phyloP scores from a whole-genome alignment of 2,113 vertebrate genomes.

The Phyllostomus discolor region DNA sequence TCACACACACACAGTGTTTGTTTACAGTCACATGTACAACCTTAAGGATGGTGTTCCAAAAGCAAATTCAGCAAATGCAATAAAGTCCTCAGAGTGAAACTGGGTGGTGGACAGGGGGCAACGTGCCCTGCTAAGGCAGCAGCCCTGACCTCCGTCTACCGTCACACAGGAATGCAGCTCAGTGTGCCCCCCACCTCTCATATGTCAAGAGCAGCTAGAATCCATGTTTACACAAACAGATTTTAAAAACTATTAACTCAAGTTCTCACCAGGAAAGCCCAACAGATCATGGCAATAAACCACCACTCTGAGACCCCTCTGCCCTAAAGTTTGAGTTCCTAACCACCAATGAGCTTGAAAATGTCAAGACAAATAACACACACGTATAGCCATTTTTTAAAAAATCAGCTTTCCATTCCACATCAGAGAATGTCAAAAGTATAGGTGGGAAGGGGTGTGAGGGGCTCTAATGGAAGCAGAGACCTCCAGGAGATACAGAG shows the following conservation, averaged over 20 bases:
- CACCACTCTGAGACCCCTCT: neutral
- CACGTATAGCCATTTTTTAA: accelerated
- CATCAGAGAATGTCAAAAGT: neutral
- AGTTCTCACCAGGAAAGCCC: neutral
- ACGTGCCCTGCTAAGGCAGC: accelerated
- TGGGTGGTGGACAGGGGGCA: neutral
- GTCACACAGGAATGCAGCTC: accelerated
- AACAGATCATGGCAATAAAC: accelerated
- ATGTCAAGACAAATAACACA: neutral
- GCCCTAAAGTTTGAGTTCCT: neutral
- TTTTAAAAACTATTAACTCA: neutral
- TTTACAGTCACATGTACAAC: neutral
- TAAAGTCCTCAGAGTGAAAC: neutral
- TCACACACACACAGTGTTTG: neutral
- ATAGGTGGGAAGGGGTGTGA: neutral
- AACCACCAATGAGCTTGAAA: neutral
- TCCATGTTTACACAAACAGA: neutral
- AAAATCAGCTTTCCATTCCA: neutral
- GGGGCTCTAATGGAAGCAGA: neutral
- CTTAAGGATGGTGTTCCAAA: neutral
- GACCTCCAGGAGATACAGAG: neutral
- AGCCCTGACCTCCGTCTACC: neutral
- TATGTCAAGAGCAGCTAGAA: neutral
- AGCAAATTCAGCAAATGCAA: neutral
- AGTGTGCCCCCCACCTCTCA: neutral